Percentiles rank a stretch among this genome's conserved stretches.
Conservation (phyloP, 1,140 invertebrate genomes). For the Ephestia elutella region DNA sequence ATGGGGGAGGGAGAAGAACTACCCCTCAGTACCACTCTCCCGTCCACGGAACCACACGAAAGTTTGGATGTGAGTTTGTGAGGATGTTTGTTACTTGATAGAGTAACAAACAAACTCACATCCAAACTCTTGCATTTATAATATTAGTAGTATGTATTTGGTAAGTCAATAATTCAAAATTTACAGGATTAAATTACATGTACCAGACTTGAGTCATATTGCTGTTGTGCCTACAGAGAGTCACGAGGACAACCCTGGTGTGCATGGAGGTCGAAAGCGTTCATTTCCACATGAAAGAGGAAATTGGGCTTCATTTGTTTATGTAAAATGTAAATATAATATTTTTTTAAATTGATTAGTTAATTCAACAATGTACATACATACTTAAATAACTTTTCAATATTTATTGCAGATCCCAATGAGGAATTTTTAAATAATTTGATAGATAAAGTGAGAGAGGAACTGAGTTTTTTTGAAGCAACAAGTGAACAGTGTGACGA, state of each 20-base stretch:
- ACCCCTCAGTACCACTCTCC: too few relatives aligned
- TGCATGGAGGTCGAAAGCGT: conserved; percentile 79
- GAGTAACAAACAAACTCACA: too few relatives aligned
- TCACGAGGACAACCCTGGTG: conserved; percentile 75
- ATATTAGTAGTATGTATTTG: too few relatives aligned
- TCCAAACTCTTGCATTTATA: too few relatives aligned
- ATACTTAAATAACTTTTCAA: too few relatives aligned
- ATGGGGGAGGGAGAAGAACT: too few relatives aligned
- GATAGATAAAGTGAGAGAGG: conserved; percentile 36
- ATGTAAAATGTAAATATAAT: conserved; percentile 78
- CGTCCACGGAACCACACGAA: too few relatives aligned
- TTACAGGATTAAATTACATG: conserved; percentile 47
- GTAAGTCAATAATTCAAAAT: not conserved
- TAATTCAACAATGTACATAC: too few relatives aligned
- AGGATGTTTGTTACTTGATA: too few relatives aligned
- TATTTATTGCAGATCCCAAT: conserved; percentile 41
- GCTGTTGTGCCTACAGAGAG: conserved; percentile 30
- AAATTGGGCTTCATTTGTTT: conserved; percentile 86
- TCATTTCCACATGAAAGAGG: conserved; percentile 85
- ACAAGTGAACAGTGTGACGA: conserved; percentile 44
- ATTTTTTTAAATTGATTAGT: not conserved
- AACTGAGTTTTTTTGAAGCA: conserved; percentile 23
- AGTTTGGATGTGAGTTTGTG: too few relatives aligned
- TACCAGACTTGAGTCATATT: conserved; percentile 45
- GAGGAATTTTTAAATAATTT: conserved; percentile 34